These are phyloP conservation scores for Lapara coniferarum DNA, from an alignment of 2,888 invertebrate genomes.

Conservation along the genomic window DNA sequence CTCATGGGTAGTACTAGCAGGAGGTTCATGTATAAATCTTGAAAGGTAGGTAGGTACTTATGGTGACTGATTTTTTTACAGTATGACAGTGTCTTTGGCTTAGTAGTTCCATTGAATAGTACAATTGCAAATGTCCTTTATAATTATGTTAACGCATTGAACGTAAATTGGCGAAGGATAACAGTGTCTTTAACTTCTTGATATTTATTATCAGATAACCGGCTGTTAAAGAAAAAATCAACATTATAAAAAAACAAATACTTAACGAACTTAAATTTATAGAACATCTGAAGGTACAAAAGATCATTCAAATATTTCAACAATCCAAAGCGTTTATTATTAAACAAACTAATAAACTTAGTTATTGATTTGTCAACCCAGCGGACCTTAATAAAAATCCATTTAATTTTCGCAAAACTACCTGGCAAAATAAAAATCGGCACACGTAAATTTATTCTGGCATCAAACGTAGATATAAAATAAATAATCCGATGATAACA, in stretches of 20 bases:
- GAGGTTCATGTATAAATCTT: no score
- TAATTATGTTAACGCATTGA: no score
- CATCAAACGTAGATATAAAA: constrained; percentile 75
- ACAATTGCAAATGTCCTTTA: no score
- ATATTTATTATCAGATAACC: no score
- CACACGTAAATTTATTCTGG: constrained; percentile 70
- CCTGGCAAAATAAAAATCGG: constrained; percentile 51
- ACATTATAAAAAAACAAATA: background rate
- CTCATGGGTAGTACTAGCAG: no score
- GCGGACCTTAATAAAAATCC: background rate
- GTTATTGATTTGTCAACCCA: constrained; percentile 33
- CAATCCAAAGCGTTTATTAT: background rate
- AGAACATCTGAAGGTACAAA: background rate
- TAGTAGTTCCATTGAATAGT: no score
- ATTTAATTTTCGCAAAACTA: constrained; percentile 37
- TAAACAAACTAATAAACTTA: background rate
- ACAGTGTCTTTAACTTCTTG: no score
- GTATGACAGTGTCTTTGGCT: no score
- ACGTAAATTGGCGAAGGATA: no score
- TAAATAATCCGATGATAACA: constrained; percentile 79
- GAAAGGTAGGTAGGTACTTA: no score
- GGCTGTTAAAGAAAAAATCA: no score
- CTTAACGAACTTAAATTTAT: background rate
- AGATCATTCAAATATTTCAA: background rate
- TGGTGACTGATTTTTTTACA: no score